Evolutionary conservation across 2,113 vertebrate genomes (phyloP), one percentile per base, ranked within the genome.

Genomic region (Misgurnus anguillicaudatus): DNA sequence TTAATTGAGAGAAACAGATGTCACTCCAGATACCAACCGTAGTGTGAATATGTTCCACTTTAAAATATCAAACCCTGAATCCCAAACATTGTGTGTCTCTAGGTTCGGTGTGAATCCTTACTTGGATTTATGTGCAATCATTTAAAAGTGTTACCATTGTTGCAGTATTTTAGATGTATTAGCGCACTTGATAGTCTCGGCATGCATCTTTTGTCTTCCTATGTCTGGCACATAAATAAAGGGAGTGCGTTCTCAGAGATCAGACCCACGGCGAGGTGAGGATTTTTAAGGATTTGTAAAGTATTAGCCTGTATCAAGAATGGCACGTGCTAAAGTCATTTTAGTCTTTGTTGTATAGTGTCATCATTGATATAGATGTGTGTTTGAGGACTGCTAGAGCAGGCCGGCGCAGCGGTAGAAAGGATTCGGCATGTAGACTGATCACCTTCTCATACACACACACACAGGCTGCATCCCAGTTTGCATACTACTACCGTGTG

Each of bases 101-200:
- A n/a, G n/a, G n/a, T n/a, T n/a, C n/a, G 17, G 53, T 75, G 63
- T 64, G 66, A 47, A 38, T 81, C 77, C 48, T 65, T 31, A 83
- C 89, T 81, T 80, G 92, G 93, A 92, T 93, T 87, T 86, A 93
- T 89, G 95, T 96, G 95, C 95, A 97, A 95, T 97, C 87, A 90
- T 88, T 90, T 75, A 91, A 88, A 74, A 87, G 87, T 83, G 60
- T 85, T 90, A 68, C 67, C 58, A 76, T 90, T 91, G 92, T 92
- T 84, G 89, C 88, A 91, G 90, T 92, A 88, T 92, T 94, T 58
- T 91, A 90, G 73, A 83, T 63, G 41, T 75, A 72, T 64, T 72
- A 87, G 74, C 72, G 64, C 83, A 73, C 76, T 86, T 85, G 76
- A 73, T 74, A 58, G 69, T 75, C 79, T 77, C 85, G 84, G 82